phyloP scores from a whole-genome alignment of 2,797 vertebrate species.

The Sebastes oblongus region DNA sequence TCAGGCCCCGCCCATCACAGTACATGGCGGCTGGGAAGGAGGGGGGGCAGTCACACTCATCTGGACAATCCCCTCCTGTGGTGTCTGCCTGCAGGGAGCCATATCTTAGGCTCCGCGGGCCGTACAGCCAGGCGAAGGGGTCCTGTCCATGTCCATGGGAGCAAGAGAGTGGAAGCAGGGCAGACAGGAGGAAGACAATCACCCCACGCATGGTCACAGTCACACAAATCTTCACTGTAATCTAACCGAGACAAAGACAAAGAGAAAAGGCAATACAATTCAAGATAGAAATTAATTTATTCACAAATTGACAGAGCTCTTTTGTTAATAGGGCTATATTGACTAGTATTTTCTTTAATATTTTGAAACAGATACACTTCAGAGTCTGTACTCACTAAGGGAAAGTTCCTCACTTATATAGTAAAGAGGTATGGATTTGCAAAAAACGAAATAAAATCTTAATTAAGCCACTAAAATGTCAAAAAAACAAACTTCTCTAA shows the following conservation, averaged over 20 bases:
- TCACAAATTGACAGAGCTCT: neutral
- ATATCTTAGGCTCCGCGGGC: slow-evolving; percentile 75
- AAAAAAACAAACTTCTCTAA: neutral
- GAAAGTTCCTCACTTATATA: neutral
- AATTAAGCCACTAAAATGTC: neutral
- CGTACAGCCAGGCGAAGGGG: slow-evolving; percentile 86
- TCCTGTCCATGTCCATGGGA: slow-evolving; percentile 78
- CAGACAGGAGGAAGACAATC: slow-evolving; percentile 74
- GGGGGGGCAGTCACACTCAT: slow-evolving; percentile 93
- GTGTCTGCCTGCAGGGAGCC: slow-evolving; percentile 70
- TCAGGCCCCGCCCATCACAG: slow-evolving; percentile 90
- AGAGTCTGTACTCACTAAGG: neutral
- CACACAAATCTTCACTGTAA: slow-evolving; percentile 20
- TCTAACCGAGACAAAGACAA: slow-evolving; percentile 22
- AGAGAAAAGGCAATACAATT: neutral
- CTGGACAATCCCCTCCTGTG: slow-evolving; percentile 85
- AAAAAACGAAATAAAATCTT: neutral
- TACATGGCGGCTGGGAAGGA: slow-evolving; percentile 93
- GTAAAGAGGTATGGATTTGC: neutral
- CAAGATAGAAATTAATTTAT: neutral
- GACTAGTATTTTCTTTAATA: neutral
- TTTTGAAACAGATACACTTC: neutral
- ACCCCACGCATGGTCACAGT: slow-evolving; percentile 78
- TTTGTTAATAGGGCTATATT: neutral
- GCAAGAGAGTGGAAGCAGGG: slow-evolving; percentile 77